Base-by-base conservation (phyloP, 2,888 invertebrate species). In the Tinea semifulvella region DNA sequence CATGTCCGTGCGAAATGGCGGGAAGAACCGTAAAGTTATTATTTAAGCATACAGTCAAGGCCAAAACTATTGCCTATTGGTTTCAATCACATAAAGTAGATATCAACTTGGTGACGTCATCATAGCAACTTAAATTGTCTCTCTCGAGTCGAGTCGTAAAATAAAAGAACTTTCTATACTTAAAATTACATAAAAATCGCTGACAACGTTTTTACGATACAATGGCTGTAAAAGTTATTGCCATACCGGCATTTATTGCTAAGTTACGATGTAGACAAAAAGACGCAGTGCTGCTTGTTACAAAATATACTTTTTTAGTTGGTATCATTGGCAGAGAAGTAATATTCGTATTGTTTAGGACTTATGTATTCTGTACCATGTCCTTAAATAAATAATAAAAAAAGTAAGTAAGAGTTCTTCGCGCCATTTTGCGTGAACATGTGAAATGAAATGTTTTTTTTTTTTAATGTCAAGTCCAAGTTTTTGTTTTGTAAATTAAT, bases 121-220 rank as follows among this genome's bases (percentile, higher is more conserved):
- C 17, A 18, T 6, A 43, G 44, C 40, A 51, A 55, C 44, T 52
- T 52, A 53, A 54, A 55, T 52, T 50, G 52, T 50, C 42, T 44
- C 47, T 48, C 49, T 45, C 50, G 50, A 55, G 47, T 49, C 46
- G 36, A 51, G 50, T 55, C 55, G 49, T 56, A 57, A 57, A 56
- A 47, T 27, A 18, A 26, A 20, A 57, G 51, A 57, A 58, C 46
- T 56, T 53, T 51, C 46, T 53, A 54, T 58, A 51, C 60, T 55
- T 54, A 55, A 53, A 47, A 53, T 42, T 42, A 42, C 42, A 42
- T 42, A 42, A 42, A 40, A 42, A 42, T 42, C 27, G 26, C 18
- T 42, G 42, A 42, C 42, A 42, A 42, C 42, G 20, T 13, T 42
- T 42, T 42, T 42, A 42, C 42, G 42, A 28, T 42, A 40, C 40